Evolutionary conservation across 2,888 invertebrate species (phyloP).

Genomic region (Anoncus sp.): DNA sequence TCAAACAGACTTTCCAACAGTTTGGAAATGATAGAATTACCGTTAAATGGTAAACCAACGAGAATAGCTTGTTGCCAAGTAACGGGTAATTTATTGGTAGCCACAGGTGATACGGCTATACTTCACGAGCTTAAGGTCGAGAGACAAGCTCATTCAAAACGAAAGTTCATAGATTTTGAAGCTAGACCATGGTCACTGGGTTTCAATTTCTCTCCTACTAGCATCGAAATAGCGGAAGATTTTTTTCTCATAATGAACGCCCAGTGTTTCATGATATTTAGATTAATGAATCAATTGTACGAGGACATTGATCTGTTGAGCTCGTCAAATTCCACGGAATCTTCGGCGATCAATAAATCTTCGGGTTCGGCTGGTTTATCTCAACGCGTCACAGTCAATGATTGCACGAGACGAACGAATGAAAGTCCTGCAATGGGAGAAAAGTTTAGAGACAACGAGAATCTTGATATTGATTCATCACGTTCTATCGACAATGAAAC

Average conservation of each 20-base stretch:
- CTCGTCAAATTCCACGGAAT: constrained; percentile 76
- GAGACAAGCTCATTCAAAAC: constrained; percentile 88
- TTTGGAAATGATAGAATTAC: constrained; percentile 91
- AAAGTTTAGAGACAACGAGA: constrained; percentile 24
- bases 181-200: constrained; percentile 87
- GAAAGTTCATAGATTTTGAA: constrained; percentile 89
- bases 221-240: constrained; percentile 88
- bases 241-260: constrained; percentile 87
- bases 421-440: constrained; percentile 38
- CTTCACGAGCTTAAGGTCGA: constrained; percentile 87
- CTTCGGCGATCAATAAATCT: constrained; percentile 77
- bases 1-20: constrained; percentile 86
- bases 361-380: constrained; percentile 75
- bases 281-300: constrained; percentile 79
- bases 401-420: constrained; percentile 44
- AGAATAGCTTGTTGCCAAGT: constrained; percentile 87
- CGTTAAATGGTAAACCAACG: constrained; percentile 86
- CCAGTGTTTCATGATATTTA: constrained; percentile 86
- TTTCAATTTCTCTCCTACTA: constrained; percentile 86
- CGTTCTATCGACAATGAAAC: constrained; percentile 45
- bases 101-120: constrained; percentile 82
- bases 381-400: constrained; percentile 67
- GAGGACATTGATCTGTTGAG: constrained; percentile 80
- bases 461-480: constrained; percentile 14
- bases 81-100: constrained; percentile 83